Base-by-base conservation (phyloP, 2,888 invertebrate species). In the Lepetodrilus schrolli region DNA sequence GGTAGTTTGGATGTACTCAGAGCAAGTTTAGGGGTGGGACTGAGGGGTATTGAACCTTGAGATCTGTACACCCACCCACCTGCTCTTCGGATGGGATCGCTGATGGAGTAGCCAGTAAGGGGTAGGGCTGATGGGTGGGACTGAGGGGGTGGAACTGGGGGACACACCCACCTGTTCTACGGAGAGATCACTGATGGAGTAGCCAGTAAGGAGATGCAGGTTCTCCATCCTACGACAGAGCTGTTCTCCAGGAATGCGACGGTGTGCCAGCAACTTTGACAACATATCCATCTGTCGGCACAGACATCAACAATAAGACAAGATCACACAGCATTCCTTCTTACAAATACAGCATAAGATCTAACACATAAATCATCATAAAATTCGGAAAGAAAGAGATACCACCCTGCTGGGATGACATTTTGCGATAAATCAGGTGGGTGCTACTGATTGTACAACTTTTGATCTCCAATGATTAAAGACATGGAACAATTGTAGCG, bases 231-330 rank as follows among this genome's bases (percentile, higher is more conserved):
- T 80, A 48, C 88, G 82, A 21, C 83, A 78, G 4, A 87, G 68
- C 37, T 86, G 86, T 79, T 92, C 92, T n/a, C 92, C 92, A 0
- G 92, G 92, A 38, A 92, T 90, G 43, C 92, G 85, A 10, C 92
- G 86, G 78, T 91, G 90, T 23, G 91, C 89, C 76, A 92, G 86
- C 66, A 91, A 84, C 38, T 90, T 87, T 66, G 91, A 91, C 78
- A 92, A 84, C 48, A 89, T 89, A 72, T 91, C 90, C 81, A 92
- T 88, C 91, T 91, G 79, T n/a, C n/a, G n/a, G n/a, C n/a, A n/a
- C n/a, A n/a, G n/a, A n/a, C n/a, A n/a, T n/a, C n/a, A n/a, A n/a
- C n/a, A n/a, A n/a, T n/a, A n/a, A n/a, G n/a, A n/a, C n/a, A n/a
- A n/a, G n/a, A n/a, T n/a, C n/a, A n/a, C n/a, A n/a, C n/a, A n/a